Conservation (phyloP, 1,140 invertebrate genomes). For the Apis laboriosa region DNA sequence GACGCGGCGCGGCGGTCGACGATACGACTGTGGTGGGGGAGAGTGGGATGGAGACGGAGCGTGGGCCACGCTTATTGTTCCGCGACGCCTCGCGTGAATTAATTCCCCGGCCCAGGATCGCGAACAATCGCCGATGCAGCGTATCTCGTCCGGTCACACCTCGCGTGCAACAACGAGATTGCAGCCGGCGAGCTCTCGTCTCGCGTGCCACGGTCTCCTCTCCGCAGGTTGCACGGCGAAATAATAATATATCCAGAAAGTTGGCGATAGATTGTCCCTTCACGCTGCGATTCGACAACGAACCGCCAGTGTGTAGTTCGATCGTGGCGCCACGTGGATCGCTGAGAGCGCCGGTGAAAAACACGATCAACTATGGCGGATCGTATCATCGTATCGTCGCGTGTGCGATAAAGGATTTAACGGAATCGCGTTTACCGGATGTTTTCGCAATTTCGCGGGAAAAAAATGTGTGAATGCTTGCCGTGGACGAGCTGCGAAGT, state of each 20-base stretch:
- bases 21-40: no score
- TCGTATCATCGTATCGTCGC: conserved; percentile 13
- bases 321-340: background rate
- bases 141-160: conserved; percentile 68
- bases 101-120: conserved; percentile 62
- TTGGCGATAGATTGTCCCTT: no score
- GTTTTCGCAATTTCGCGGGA: conserved; percentile 35
- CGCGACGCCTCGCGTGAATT: conserved; percentile 53
- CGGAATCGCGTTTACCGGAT: conserved; percentile 25
- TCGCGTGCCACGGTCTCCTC: conserved; percentile 15
- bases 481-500: background rate
- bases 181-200: conserved; percentile 42
- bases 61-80: conserved; percentile 44
- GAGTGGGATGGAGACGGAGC: no score
- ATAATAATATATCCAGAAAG: conserved; percentile 52
- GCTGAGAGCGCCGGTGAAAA: background rate
- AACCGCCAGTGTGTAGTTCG: background rate
- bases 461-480: background rate
- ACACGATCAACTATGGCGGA: background rate
- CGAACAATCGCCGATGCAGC: conserved; percentile 64
- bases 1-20: background rate
- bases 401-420: conserved; percentile 29
- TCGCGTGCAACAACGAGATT: conserved; percentile 68
- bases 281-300: background rate
- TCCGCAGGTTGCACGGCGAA: background rate